These are phyloP conservation scores for Anseranas semipalmata DNA, from an alignment of 2,113 vertebrate species.

Conservation along the genomic window DNA sequence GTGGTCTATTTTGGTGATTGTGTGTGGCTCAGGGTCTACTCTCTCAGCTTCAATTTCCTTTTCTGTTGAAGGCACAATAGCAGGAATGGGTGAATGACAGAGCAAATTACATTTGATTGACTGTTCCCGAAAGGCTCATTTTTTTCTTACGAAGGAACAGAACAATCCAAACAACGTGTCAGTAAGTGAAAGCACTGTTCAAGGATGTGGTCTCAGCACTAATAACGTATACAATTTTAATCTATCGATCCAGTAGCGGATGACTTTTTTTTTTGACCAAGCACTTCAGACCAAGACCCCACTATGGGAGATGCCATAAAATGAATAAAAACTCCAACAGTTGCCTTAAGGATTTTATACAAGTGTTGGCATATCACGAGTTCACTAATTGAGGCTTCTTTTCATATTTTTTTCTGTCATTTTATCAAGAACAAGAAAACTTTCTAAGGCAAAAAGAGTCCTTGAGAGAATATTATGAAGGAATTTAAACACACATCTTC, in stretches of 20 bases:
- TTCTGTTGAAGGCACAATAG: neutral
- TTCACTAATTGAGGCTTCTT: slow-evolving; percentile 33
- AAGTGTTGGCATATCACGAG: slow-evolving; percentile 32
- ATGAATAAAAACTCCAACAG: neutral
- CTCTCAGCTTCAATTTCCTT: neutral
- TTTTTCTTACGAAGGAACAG: neutral
- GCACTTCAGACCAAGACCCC: neutral
- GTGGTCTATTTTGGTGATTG: neutral
- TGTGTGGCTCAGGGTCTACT: neutral
- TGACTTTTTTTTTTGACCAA: neutral
- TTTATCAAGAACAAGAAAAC: slow-evolving; percentile 16
- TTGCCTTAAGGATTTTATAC: neutral
- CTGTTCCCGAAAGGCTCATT: neutral
- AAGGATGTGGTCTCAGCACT: neutral
- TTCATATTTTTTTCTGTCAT: slow-evolving; percentile 23
- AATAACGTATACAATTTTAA: neutral
- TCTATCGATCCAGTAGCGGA: neutral
- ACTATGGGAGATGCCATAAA: neutral
- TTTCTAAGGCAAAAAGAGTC: neutral
- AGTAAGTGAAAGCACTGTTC: neutral
- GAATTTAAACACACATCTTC: neutral
- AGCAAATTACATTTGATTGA: neutral
- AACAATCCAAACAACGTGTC: neutral
- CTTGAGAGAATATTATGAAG: neutral
- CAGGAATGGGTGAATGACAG: neutral